Conservation (phyloP, 2,797 vertebrate genomes). For the Botia almorhae region DNA sequence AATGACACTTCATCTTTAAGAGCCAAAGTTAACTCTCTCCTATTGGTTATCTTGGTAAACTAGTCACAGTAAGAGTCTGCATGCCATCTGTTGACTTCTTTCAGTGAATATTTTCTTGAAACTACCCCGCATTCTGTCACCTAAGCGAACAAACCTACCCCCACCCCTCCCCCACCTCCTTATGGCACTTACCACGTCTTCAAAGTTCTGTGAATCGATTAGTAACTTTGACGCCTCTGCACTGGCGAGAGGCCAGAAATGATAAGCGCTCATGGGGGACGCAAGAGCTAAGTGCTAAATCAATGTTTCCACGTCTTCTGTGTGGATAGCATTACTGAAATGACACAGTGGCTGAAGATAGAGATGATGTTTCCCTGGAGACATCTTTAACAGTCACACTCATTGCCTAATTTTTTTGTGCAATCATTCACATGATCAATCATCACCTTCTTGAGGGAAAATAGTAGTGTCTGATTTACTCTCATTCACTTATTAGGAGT, state of each 20-base stretch:
- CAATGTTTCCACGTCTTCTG: slow-evolving; percentile 77
- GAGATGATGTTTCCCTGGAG: slow-evolving; percentile 76
- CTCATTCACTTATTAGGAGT: slow-evolving; percentile 9
- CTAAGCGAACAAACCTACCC: slow-evolving; percentile 59
- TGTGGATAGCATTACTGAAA: slow-evolving; percentile 79
- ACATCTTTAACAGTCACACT: slow-evolving; percentile 77
- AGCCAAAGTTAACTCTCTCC: not conserved
- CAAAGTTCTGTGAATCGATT: slow-evolving; percentile 77
- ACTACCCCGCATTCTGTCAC: slow-evolving; percentile 57
- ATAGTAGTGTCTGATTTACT: slow-evolving; percentile 16
- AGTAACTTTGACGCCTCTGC: slow-evolving; percentile 76
- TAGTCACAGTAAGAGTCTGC: slow-evolving; percentile 21
- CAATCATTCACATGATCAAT: slow-evolving; percentile 74
- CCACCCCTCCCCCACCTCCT: slow-evolving; percentile 48
- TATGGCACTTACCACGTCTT: slow-evolving; percentile 60
- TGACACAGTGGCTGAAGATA: slow-evolving; percentile 73
- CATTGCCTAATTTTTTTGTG: slow-evolving; percentile 64
- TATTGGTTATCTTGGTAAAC: not conserved
- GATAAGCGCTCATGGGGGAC: slow-evolving; percentile 83
- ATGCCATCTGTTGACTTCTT: slow-evolving; percentile 58
- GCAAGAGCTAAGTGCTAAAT: slow-evolving; percentile 83
- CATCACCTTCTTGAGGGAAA: slow-evolving; percentile 56
- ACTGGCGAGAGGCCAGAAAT: slow-evolving; percentile 73
- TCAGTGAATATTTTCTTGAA: slow-evolving; percentile 7
- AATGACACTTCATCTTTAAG: not conserved